Evolutionary conservation across 2,113 vertebrate species (phyloP), one percentile per base, ranked within the genome.

Genomic region (Forbesichthys papilliferus): DNA sequence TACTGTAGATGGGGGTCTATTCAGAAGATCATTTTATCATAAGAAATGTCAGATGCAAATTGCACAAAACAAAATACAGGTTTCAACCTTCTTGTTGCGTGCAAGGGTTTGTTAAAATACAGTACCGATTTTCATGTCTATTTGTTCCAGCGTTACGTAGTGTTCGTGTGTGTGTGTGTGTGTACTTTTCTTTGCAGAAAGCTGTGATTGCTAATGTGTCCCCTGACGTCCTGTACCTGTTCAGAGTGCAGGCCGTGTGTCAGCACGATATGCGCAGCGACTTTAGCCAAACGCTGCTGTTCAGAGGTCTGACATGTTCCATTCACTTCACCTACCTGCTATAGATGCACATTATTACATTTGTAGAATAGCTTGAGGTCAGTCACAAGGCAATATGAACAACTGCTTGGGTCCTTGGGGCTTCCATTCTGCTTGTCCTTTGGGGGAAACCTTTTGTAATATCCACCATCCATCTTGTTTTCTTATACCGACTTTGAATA

Each of bases 281-380:
- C 91, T 99, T 99, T 90, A 99, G 97, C 92, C 96, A 98, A 87
- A 98, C 96, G 0, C 94, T 99, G 93, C 93, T 99, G 72, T 97
- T 99, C 75, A 95, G 93, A 95, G 98, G 33, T 66, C 58, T n/a
- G 58, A 78, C n/a, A 20, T 11, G 5, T 48, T 52, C 34, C 5
- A 5, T 27, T 16, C n/a, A 57, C 3, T 8, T 61, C 48, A 59
- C 6, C 47, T 49, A 59, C 6, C 47, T 1, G 20, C 27, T 63
- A 3, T 70, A 61, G 59, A 33, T 18, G 71, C 0, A 12, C 18
- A 36, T 8, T 5, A 33, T 34, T 34, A 10, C 3, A 13, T 59
- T 33, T 59, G 11, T 13, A 59, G 5, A 60, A 13, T 34, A 2
- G 20, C 36, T 42, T 42, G 36, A 42, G 36, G 36, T 42, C 36